phyloP scores from a whole-genome alignment of 2,113 vertebrate genomes.

The Heterochromis multidens region DNA sequence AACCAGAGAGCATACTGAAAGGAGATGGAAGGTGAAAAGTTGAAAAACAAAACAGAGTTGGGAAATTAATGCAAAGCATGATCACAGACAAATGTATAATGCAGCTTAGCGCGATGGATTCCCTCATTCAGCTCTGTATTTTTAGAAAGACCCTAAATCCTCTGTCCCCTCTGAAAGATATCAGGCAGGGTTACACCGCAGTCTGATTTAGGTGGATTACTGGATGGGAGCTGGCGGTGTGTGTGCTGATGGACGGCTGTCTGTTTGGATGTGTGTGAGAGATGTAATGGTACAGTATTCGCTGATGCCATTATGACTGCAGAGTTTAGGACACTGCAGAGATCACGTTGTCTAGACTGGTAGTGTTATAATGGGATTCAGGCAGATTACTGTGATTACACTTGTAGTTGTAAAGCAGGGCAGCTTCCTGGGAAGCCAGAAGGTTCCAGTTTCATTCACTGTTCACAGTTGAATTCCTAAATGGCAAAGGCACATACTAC shows the following conservation, averaged over 20 bases:
- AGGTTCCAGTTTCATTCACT: constrained; percentile 26
- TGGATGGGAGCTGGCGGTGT: not conserved
- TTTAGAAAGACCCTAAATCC: constrained; percentile 54
- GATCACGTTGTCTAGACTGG: constrained; percentile 78
- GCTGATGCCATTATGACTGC: constrained; percentile 22
- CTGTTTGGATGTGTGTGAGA: constrained; percentile 1
- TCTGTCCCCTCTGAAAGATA: constrained; percentile 36
- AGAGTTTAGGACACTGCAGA: constrained; percentile 46
- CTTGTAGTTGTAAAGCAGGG: constrained; percentile 61
- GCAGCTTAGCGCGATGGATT: constrained; percentile 38
- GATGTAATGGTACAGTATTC: constrained; percentile 16
- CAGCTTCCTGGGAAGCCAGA: constrained; percentile 25
- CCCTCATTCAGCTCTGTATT: constrained; percentile 35
- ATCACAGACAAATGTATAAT: constrained; percentile 20
- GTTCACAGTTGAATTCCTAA: constrained; percentile 2
- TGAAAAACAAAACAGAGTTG: not conserved
- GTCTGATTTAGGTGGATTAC: constrained; percentile 61
- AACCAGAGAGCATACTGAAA: not conserved
- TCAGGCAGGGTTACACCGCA: constrained; percentile 22
- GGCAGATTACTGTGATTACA: constrained; percentile 77
- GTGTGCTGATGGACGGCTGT: not conserved
- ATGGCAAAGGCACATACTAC: not conserved
- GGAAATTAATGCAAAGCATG: constrained; percentile 44
- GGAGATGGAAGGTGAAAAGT: not conserved
- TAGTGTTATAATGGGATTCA: constrained; percentile 83